Evolutionary conservation across 2,797 vertebrate species (phyloP).

Genomic region (Halcyon smyrnensis): DNA sequence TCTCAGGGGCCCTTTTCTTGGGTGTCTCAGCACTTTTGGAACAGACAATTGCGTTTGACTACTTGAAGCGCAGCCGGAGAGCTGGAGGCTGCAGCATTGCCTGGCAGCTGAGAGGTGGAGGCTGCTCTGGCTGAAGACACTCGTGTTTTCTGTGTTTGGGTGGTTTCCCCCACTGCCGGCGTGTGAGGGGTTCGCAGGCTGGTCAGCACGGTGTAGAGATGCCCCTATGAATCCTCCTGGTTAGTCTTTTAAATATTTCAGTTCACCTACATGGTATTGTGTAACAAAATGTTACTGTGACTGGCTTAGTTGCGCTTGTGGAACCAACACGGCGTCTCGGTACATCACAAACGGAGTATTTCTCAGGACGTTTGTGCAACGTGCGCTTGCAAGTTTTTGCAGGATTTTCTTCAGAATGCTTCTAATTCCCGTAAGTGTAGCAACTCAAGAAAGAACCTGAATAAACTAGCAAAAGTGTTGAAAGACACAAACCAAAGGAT

Average conservation of each 20-base stretch:
- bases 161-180: fast-evolving
- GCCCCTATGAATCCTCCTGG: fast-evolving
- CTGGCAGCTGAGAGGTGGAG: neutral
- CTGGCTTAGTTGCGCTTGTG: neutral
- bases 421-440: neutral
- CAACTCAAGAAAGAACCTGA: neutral
- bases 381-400: neutral
- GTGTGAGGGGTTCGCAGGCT: fast-evolving
- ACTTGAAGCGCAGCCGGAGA: neutral
- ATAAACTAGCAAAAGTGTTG: slow-evolving; percentile 2
- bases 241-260: neutral
- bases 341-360: fast-evolving
- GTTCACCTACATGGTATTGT: neutral
- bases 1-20: neutral
- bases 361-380: neutral
- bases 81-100: neutral
- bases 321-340: fast-evolving
- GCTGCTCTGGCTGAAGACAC: neutral
- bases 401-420: neutral
- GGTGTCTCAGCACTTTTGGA: neutral
- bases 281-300: neutral
- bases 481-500: slow-evolving; percentile 37
- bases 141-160: fast-evolving
- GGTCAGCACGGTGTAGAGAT: fast-evolving
- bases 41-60: neutral